Evolutionary conservation across 2,113 vertebrate species (phyloP).

Genomic region (Bufo bufo): DNA sequence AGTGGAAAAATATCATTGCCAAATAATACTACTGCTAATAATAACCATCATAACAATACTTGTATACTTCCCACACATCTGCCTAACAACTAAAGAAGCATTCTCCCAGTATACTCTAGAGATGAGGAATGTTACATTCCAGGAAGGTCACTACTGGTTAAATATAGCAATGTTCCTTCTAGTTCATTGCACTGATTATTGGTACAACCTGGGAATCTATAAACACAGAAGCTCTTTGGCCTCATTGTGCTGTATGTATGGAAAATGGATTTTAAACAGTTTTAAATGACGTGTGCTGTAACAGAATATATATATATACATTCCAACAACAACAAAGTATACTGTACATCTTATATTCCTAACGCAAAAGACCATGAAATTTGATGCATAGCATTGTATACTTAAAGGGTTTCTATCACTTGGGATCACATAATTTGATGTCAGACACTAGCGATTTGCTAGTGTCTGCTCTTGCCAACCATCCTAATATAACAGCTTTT

Average conservation of each 20-base stretch:
- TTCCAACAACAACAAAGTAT: not conserved
- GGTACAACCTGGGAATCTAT: constrained; percentile 65
- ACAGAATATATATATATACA: not conserved
- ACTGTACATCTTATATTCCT: no score
- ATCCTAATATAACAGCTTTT: no score
- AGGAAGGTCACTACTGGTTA: constrained; percentile 59
- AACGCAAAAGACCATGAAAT: not conserved
- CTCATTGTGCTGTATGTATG: constrained; percentile 59
- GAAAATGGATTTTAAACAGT: constrained; percentile 14
- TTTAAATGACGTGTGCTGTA: not conserved
- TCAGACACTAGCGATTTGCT: no score
- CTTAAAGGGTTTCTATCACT: no score
- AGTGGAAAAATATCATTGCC: no score
- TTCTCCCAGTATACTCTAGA: not conserved
- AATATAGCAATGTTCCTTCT: constrained; percentile 65
- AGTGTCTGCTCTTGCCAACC: no score
- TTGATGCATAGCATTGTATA: constrained; percentile 1
- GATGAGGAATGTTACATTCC: constrained; percentile 51
- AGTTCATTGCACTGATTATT: constrained; percentile 64
- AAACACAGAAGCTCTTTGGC: constrained; percentile 64
- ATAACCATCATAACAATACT: no score
- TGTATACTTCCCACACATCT: not conserved
- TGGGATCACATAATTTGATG: no score
- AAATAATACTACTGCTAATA: no score
- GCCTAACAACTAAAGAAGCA: not conserved